These are phyloP conservation scores for Aviceda subcristata DNA, from an alignment of 2,113 vertebrate species.

Conservation along the genomic window DNA sequence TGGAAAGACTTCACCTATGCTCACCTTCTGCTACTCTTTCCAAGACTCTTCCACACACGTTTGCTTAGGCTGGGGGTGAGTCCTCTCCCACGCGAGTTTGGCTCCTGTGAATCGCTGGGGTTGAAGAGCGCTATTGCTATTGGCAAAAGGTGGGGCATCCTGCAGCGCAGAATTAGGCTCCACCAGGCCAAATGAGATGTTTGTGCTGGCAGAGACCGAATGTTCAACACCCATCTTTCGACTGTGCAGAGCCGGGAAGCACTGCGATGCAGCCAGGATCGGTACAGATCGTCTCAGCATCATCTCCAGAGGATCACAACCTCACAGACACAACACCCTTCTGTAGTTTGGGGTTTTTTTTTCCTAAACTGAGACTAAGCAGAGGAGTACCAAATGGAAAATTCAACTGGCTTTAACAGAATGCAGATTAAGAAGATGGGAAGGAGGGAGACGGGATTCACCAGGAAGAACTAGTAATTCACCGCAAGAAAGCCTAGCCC, in stretches of 20 bases:
- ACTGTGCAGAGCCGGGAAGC: neutral
- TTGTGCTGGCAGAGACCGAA: neutral
- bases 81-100: fast-evolving
- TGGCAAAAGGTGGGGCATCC: neutral
- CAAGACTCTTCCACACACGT: neutral
- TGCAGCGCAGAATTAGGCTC: neutral
- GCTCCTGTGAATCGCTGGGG: neutral
- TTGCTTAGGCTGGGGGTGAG: neutral
- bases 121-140: neutral
- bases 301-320: neutral
- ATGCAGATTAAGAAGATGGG: neutral
- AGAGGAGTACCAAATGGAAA: neutral
- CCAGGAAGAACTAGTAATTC: neutral
- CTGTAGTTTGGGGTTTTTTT: neutral
- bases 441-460: neutral
- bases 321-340: neutral
- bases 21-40: neutral
- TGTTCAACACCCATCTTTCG: neutral
- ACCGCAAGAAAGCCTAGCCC: neutral
- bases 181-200: neutral
- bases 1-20: neutral
- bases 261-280: neutral
- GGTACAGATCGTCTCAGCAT: neutral
- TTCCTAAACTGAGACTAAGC: neutral
- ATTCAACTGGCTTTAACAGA: neutral